phyloP scores from a whole-genome alignment of 2,888 invertebrate genomes.

The Homarus gammarus region DNA sequence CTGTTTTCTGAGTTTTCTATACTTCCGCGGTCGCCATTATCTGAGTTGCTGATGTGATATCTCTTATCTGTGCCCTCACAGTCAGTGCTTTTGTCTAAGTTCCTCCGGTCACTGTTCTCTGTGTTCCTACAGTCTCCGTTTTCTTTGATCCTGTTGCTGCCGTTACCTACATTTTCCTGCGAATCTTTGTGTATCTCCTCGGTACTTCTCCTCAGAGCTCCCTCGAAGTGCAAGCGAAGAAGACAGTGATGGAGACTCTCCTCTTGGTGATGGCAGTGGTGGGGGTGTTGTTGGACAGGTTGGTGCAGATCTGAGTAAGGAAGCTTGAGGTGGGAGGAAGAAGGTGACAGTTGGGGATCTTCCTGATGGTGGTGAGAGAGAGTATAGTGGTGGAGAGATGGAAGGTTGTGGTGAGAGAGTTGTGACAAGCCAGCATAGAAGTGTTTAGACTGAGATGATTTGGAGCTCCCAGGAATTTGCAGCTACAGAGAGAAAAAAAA shows the following conservation, averaged over 20 bases:
- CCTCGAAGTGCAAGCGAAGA: constrained; percentile 43
- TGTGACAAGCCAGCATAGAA: too few relatives aligned
- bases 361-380: constrained; percentile 28
- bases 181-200: constrained; percentile 4
- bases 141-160: neutral
- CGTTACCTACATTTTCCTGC: too few relatives aligned
- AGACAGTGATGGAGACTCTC: constrained; percentile 54
- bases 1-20: neutral
- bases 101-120: too few relatives aligned
- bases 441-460: constrained; percentile 7
- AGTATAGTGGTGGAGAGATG: constrained; percentile 18
- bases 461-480: constrained; percentile 50
- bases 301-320: neutral
- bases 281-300: neutral
- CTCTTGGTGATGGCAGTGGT: constrained; percentile 28
- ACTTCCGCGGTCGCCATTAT: neutral
- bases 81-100: too few relatives aligned
- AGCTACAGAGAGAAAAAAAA: constrained; percentile 54
- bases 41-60: too few relatives aligned
- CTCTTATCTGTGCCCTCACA: too few relatives aligned
- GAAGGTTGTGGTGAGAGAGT: neutral
- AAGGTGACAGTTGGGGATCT: constrained; percentile 30
- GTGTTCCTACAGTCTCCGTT: neutral
- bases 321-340: neutral
- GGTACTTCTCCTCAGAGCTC: constrained; percentile 25